These are phyloP conservation scores for Labeo catla DNA, from an alignment of 2,113 vertebrate genomes.

Conservation along the genomic window DNA sequence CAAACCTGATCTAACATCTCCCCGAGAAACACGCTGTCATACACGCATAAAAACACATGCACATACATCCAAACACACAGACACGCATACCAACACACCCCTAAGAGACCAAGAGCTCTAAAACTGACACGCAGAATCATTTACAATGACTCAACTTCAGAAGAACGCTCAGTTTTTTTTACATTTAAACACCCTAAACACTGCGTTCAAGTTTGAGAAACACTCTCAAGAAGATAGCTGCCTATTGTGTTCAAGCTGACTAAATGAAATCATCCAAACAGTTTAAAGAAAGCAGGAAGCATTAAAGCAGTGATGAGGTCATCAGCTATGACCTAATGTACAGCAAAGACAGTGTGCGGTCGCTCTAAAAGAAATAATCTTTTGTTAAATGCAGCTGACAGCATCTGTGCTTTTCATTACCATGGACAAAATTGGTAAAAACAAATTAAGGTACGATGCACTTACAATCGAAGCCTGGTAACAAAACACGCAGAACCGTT, in stretches of 20 bases:
- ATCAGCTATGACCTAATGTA: constrained; percentile 61
- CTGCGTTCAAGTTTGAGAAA: background rate
- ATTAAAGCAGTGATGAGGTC: constrained; percentile 68
- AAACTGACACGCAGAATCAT: constrained; percentile 23
- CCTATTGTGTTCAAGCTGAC: constrained; percentile 15
- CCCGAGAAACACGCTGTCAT: constrained; percentile 39
- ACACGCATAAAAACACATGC: constrained; percentile 53
- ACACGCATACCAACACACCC: constrained; percentile 23
- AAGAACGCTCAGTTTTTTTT: background rate
- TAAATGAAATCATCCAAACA: constrained; percentile 55
- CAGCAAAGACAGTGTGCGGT: constrained; percentile 64
- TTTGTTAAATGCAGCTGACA: background rate
- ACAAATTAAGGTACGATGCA: too few relatives aligned
- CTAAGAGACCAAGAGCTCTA: constrained; percentile 17
- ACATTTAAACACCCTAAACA: background rate
- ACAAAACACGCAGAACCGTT: too few relatives aligned
- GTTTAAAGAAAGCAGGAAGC: constrained; percentile 51
- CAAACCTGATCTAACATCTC: constrained; percentile 57
- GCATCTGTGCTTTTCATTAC: background rate
- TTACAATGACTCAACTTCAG: constrained; percentile 27
- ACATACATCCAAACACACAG: constrained; percentile 38
- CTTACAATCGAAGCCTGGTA: background rate
- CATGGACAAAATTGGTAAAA: background rate
- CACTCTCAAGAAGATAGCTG: background rate
- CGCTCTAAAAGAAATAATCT: constrained; percentile 38